Evolutionary conservation across 2,113 vertebrate species (phyloP).

Genomic region (Mandrillus leucophaeus): DNA sequence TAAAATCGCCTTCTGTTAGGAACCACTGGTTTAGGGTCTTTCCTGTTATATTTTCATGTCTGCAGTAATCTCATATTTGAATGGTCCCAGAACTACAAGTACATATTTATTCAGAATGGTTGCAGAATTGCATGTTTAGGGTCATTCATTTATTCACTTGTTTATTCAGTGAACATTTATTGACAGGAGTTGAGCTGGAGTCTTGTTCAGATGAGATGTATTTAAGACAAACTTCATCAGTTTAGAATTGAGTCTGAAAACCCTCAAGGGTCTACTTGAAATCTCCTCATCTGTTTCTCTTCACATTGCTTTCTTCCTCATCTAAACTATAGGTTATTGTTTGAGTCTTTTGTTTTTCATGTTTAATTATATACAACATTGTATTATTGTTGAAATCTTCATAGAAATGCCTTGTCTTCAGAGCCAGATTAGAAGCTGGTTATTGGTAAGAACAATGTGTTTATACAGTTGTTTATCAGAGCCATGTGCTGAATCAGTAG

Average conservation of each 20-base stretch:
- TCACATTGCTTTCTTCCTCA: neutral
- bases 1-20: neutral
- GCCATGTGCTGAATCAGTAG: neutral
- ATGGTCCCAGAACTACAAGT: neutral
- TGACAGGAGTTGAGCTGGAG: neutral
- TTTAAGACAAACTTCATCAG: neutral
- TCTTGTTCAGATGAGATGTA: neutral
- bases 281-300: neutral
- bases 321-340: neutral
- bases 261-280: neutral
- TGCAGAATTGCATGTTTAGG: neutral
- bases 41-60: neutral
- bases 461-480: slow-evolving; percentile 19
- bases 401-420: neutral
- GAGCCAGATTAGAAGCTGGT: neutral
- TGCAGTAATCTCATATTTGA: neutral
- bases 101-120: neutral
- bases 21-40: neutral
- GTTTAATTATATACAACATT: neutral
- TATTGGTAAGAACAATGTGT: neutral
- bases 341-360: neutral
- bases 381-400: neutral
- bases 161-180: neutral
- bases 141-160: neutral
- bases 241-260: neutral